A percentile compares a stretch with the other conserved stretches of the same genome.
These are phyloP conservation scores for Agrilus mali DNA, from an alignment of 2,888 invertebrate genomes.

Conservation along the genomic window DNA sequence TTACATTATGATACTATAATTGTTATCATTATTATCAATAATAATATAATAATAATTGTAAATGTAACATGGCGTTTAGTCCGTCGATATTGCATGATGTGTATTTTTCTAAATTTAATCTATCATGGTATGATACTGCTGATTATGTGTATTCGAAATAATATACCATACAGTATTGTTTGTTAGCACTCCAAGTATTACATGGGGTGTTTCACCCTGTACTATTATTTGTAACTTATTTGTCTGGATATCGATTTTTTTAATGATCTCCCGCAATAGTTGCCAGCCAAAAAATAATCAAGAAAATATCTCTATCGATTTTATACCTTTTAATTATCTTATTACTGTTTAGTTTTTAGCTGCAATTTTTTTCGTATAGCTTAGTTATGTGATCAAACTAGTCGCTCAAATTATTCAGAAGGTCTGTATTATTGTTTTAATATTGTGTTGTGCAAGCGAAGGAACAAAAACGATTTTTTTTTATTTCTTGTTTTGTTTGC, in stretches of 20 bases:
- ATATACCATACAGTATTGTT: too few relatives aligned
- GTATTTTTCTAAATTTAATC: too few relatives aligned
- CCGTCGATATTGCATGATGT: too few relatives aligned
- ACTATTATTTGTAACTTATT: neutral
- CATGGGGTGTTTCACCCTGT: neutral
- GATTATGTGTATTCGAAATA: too few relatives aligned
- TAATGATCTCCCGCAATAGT: neutral
- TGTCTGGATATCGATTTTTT: conserved; percentile 2
- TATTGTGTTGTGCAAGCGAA: neutral
- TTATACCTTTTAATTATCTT: conserved; percentile 2
- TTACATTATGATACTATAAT: too few relatives aligned
- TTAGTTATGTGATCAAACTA: conserved; percentile 33
- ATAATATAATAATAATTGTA: too few relatives aligned
- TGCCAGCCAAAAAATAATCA: conserved; percentile 1
- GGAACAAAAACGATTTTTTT: neutral
- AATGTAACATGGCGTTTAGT: too few relatives aligned
- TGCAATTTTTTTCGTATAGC: conserved; percentile 20
- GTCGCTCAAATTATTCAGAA: conserved; percentile 26
- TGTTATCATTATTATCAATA: too few relatives aligned
- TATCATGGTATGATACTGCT: too few relatives aligned
- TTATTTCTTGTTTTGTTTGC: conserved; percentile 1
- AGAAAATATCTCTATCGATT: conserved; percentile 4
- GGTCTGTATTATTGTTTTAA: neutral
- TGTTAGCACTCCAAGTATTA: too few relatives aligned
- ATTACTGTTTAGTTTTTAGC: conserved; percentile 11